Evolutionary conservation across 2,888 invertebrate genomes (phyloP).

Genomic region (Leptogaster cylindrica): DNA sequence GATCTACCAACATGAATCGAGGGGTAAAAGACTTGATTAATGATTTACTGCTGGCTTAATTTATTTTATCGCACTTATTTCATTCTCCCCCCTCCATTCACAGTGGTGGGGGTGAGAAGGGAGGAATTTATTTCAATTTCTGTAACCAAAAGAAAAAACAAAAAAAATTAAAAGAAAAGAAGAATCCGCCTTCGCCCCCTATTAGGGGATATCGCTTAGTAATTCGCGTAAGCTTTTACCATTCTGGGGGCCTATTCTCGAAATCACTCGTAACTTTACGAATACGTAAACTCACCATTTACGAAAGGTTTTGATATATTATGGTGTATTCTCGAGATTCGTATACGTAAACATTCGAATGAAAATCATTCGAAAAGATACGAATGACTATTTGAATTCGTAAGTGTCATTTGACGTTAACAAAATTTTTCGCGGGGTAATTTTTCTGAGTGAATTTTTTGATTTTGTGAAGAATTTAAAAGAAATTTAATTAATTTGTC

Average conservation of each 20-base stretch:
- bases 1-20: background rate
- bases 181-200: background rate
- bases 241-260: background rate
- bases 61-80: background rate
- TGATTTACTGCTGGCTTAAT: conserved; percentile 4
- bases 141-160: background rate
- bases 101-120: background rate
- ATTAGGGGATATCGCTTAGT: background rate
- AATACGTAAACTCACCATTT: too few species aligned
- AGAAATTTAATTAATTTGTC: too few species aligned
- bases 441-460: too few species aligned
- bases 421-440: too few species aligned
- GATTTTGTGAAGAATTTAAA: too few species aligned
- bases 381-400: too few species aligned
- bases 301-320: background rate
- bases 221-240: background rate
- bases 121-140: background rate
- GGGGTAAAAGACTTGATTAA: conserved; percentile 3
- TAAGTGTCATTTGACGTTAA: too few species aligned
- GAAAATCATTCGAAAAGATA: too few species aligned
- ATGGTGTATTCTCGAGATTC: too few species aligned
- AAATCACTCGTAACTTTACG: too few species aligned
- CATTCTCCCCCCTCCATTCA: too few species aligned
- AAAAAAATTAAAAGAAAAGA: background rate
- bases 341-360: too few species aligned